Percentiles rank a stretch among this genome's conserved stretches.
Evolutionary conservation across 2,113 vertebrate genomes (phyloP).

Genomic region (Trematocara marginatum): DNA sequence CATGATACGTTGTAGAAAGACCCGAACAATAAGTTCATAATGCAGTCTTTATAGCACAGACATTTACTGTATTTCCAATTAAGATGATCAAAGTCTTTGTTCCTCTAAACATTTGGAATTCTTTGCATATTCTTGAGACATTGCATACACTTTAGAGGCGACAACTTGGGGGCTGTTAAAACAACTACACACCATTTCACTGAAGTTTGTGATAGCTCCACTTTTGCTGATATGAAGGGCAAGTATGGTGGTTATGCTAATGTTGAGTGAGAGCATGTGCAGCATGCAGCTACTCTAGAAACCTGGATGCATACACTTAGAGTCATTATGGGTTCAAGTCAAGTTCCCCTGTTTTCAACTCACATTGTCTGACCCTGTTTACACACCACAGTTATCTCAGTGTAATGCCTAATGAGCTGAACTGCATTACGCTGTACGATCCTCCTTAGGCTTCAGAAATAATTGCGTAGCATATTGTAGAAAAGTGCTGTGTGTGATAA

Average conservation of each 20-base stretch:
- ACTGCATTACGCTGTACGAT: neutral
- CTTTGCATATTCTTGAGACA: neutral
- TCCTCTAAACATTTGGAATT: neutral
- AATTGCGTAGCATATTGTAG: neutral
- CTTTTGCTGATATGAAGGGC: constrained; percentile 1
- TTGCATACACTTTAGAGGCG: neutral
- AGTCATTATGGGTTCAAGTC: neutral
- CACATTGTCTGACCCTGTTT: constrained; percentile 30
- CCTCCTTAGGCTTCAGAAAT: neutral
- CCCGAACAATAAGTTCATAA: neutral
- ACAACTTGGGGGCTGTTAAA: constrained; percentile 8
- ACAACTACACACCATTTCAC: neutral
- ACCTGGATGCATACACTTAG: neutral
- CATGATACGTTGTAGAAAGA: neutral
- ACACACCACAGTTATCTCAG: neutral
- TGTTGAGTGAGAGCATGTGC: neutral
- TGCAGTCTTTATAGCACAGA: neutral
- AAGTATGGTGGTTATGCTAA: constrained; percentile 7
- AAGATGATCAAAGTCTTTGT: neutral
- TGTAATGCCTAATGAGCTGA: constrained; percentile 22
- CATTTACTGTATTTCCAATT: constrained; percentile 2
- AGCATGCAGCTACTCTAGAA: neutral
- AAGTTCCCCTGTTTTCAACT: constrained; percentile 6
- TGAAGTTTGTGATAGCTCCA: neutral
- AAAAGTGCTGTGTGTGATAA: neutral